Evolutionary conservation across 2,113 vertebrate genomes (phyloP).

Genomic region (Cairina moschata): DNA sequence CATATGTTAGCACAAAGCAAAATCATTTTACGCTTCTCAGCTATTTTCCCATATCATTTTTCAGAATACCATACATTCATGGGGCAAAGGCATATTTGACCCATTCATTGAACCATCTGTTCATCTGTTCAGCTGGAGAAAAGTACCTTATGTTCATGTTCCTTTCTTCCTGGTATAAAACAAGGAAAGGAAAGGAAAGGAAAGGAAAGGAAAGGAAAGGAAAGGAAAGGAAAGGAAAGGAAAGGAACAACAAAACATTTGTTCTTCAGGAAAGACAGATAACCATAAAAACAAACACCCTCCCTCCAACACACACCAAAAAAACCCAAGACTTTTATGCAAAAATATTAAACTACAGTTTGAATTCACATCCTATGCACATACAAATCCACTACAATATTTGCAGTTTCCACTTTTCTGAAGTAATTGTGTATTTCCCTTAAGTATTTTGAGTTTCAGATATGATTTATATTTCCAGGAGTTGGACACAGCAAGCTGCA

Average conservation of each 20-base stretch:
- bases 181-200: too few relatives aligned
- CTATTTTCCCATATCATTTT: not conserved
- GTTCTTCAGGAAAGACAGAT: not conserved
- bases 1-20: not conserved
- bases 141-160: not conserved
- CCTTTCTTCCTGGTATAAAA: not conserved
- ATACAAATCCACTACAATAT: not conserved
- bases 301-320: too few relatives aligned
- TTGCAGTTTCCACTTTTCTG: not conserved
- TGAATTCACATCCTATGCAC: not conserved
- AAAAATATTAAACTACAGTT: not conserved
- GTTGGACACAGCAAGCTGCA: not conserved
- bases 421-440: not conserved
- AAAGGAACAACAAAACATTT: not conserved
- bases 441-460: not conserved
- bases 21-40: not conserved
- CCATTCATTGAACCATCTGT: not conserved
- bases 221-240: too few relatives aligned
- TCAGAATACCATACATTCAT: not conserved
- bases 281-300: not conserved
- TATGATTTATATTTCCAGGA: not conserved
- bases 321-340: not conserved
- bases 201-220: too few relatives aligned
- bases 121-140: not conserved
- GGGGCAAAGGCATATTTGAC: not conserved